Evolutionary conservation across 2,797 vertebrate genomes (phyloP), one percentile per base, ranked within the genome.

Genomic region (Pseudochaenichthys georgianus): DNA sequence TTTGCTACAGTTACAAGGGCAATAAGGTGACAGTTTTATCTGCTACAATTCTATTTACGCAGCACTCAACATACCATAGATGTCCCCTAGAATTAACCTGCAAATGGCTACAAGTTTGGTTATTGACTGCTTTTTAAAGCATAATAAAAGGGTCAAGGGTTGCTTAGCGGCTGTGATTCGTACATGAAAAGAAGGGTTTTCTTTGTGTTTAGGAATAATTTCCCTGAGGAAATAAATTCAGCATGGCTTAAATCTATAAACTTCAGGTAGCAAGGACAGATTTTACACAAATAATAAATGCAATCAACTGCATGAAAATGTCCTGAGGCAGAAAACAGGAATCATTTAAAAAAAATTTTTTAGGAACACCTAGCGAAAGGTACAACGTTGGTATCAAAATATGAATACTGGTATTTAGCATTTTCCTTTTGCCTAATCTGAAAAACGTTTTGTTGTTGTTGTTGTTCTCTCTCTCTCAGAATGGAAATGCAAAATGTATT

Each of bases 31-130:
- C 81, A 70, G 45, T 62, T 89, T 86, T 70, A 88, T 75, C 77
- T 72, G 80, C 79, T 75, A 69, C 13, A 19, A 59, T 81, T 88
- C 83, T 73, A 89, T 93, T 89, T 80, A 73, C 9, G 58, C 53
- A 61, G 46, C 43, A 67, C 52, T 64, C 11, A 53, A n/a, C 75
- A 67, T 21, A 42, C 57, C 52, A 52, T 4, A 41, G 13, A 53
- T 38, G 17, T 15, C 52, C 41, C 57, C 47, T 38, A 50, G 8
- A 65, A 64, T 51, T 15, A 64, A 81, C 34, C 73, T 47, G 48
- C n/a, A 54, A 15, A 10, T 16, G 41, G 57, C 41, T 41, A 45
- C 45, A n/a, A 1, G 7, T n/a, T 45, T 15, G 34, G 3, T 15
- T 58, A 64, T 46, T 0, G 38, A 64, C 13, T 13, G 9, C 8